Evolutionary conservation across 2,113 vertebrate genomes (phyloP).

Genomic region (Prietella phreatophila): DNA sequence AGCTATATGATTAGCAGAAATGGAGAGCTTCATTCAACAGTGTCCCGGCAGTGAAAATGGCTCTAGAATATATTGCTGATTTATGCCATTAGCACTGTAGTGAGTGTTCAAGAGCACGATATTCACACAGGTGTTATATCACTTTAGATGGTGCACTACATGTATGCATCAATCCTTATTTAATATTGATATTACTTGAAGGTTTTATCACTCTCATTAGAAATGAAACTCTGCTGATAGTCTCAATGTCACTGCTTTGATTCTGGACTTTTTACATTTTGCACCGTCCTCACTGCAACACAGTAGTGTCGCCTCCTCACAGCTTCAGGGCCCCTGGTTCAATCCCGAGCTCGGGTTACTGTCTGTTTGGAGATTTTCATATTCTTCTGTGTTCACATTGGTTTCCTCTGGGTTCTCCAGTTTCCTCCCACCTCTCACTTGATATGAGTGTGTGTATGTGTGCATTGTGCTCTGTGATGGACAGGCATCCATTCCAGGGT

Average conservation of each 20-base stretch:
- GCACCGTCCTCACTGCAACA: not conserved
- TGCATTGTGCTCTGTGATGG: not conserved
- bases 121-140: not conserved
- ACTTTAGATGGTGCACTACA: not conserved
- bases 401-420: not conserved
- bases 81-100: not conserved
- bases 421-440: not conserved
- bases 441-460: not conserved
- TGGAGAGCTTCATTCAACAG: not conserved
- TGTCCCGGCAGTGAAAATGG: not conserved
- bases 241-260: not conserved
- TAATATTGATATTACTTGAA: not conserved
- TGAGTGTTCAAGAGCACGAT: not conserved
- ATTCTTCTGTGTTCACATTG: not conserved
- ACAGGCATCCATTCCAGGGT: not conserved
- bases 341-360: not conserved
- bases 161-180: not conserved
- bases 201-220: not conserved
- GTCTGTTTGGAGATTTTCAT: not conserved
- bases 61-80: not conserved
- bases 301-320: not conserved
- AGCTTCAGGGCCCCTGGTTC: not conserved
- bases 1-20: not conserved
- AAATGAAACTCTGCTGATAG: not conserved
- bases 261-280: slow-evolving; percentile 9